Evolutionary conservation across 2,113 vertebrate species (phyloP).

Genomic region (Arizona elegans): DNA sequence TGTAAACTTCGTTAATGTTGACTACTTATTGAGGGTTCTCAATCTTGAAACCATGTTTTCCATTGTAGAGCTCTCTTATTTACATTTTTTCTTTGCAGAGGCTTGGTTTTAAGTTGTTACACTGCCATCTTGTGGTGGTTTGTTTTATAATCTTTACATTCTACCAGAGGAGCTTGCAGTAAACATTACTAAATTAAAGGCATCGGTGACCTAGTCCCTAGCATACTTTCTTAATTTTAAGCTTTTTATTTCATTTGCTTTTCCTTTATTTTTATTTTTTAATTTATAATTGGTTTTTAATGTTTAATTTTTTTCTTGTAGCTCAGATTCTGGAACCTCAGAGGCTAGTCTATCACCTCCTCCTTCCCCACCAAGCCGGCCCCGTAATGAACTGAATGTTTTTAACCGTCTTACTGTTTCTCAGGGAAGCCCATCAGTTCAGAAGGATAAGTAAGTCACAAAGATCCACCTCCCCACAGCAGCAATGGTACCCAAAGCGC

Average conservation of each 20-base stretch:
- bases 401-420: slow-evolving; percentile 79
- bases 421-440: slow-evolving; percentile 74
- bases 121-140: slow-evolving; percentile 40
- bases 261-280: not conserved
- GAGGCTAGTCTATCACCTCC: slow-evolving; percentile 81
- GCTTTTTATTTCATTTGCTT: slow-evolving; percentile 49
- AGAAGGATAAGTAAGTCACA: slow-evolving; percentile 80
- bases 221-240: slow-evolving; percentile 66
- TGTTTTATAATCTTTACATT: slow-evolving; percentile 29
- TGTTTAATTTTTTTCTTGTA: slow-evolving; percentile 78
- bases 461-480: slow-evolving; percentile 48
- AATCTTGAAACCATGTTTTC: not conserved
- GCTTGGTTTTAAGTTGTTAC: slow-evolving; percentile 1
- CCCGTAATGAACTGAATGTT: slow-evolving; percentile 81
- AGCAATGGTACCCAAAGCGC: slow-evolving; percentile 19
- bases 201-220: slow-evolving; percentile 36
- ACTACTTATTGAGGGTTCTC: not conserved
- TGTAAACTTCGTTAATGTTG: not conserved
- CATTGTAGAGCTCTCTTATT: not conserved
- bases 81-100: slow-evolving; percentile 2
- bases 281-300: slow-evolving; percentile 64
- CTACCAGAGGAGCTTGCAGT: slow-evolving; percentile 21
- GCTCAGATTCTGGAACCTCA: slow-evolving; percentile 87
- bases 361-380: slow-evolving; percentile 83
- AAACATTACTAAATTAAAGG: slow-evolving; percentile 43